Conservation (phyloP, 2,888 invertebrate species). For the Ichneumoninae sp. region DNA sequence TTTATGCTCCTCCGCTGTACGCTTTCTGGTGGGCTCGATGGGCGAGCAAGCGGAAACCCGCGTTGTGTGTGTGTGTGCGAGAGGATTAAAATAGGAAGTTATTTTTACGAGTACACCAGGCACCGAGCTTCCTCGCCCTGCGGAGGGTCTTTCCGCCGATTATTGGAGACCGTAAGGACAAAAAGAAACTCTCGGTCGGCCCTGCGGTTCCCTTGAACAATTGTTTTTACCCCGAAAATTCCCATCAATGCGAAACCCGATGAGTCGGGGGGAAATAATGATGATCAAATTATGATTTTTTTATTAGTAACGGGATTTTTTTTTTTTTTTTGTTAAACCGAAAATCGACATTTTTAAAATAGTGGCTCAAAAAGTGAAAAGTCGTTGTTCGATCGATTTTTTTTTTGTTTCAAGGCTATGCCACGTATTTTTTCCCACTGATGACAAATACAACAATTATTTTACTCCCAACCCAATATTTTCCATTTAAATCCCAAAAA, state of each 20-base stretch:
- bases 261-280: not conserved
- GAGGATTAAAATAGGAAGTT: constrained; percentile 67
- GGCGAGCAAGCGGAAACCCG: constrained; percentile 75
- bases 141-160: constrained; percentile 43
- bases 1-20: constrained; percentile 50
- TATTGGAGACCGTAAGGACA: constrained; percentile 14
- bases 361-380: too few relatives aligned
- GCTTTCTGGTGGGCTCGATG: constrained; percentile 73
- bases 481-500: too few relatives aligned
- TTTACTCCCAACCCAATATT: too few relatives aligned
- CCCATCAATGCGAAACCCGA: not conserved
- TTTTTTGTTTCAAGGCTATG: too few relatives aligned
- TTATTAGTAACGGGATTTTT: too few relatives aligned
- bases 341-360: too few relatives aligned
- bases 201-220: not conserved
- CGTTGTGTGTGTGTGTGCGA: constrained; percentile 34
- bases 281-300: too few relatives aligned
- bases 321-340: too few relatives aligned
- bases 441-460: too few relatives aligned
- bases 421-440: too few relatives aligned
- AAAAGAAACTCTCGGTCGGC: not conserved
- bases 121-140: constrained; percentile 37
- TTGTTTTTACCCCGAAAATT: not conserved
- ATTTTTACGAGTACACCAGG: constrained; percentile 65
- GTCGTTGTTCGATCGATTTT: too few relatives aligned